A percentile compares a stretch with the other conserved stretches of the same genome.
Evolutionary conservation across 2,113 vertebrate genomes (phyloP).

Genomic region (Macrotus californicus): DNA sequence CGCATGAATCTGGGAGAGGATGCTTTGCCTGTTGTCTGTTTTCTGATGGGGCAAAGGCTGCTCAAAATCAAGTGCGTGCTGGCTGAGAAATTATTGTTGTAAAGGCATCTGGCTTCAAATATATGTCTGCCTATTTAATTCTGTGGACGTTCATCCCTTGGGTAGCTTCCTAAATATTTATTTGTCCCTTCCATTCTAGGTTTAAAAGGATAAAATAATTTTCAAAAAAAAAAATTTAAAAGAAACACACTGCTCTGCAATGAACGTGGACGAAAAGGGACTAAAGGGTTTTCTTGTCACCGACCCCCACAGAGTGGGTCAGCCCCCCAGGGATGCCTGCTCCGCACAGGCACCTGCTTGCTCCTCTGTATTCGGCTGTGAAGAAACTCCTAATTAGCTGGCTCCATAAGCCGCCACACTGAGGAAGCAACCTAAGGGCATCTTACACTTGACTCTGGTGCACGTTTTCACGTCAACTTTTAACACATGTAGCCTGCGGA

Average conservation of each 20-base stretch:
- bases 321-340: not conserved
- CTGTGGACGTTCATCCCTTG: too few relatives aligned
- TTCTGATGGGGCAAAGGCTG: not conserved
- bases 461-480: constrained; percentile 79
- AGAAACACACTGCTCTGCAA: not conserved
- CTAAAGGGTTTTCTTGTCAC: not conserved
- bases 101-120: not conserved
- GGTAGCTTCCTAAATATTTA: not conserved
- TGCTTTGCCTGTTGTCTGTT: not conserved
- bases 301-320: accelerated
- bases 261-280: not conserved
- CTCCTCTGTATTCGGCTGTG: not conserved
- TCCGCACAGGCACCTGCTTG: not conserved
- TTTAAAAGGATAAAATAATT: not conserved
- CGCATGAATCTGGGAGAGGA: not conserved
- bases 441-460: constrained; percentile 69
- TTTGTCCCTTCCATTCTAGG: not conserved
- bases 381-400: not conserved
- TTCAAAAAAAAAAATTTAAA: not conserved
- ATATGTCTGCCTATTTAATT: not conserved
- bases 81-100: not conserved
- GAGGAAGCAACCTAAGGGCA: constrained; percentile 64
- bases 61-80: not conserved
- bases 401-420: constrained; percentile 43
- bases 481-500: constrained; percentile 88